phyloP scores from a whole-genome alignment of 1,140 invertebrate genomes.

The Rhizoglyphus robini region DNA sequence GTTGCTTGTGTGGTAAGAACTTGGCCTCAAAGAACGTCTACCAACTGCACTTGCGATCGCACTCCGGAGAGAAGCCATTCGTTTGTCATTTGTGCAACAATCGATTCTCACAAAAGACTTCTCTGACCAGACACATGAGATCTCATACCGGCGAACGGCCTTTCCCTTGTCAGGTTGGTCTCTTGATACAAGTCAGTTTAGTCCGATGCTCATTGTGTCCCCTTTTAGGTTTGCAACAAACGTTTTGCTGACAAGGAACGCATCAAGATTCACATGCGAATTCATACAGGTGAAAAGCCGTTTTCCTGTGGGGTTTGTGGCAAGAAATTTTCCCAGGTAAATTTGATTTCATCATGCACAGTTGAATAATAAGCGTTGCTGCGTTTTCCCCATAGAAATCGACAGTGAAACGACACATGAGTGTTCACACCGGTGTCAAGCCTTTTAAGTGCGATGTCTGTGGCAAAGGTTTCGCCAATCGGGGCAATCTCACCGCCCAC shows the following conservation, averaged over 20 bases:
- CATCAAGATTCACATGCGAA: constrained; percentile 51
- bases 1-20: constrained; percentile 27
- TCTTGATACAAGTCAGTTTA: background rate
- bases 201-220: background rate
- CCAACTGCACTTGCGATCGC: constrained; percentile 43
- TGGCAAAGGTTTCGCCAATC: constrained; percentile 85
- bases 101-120: constrained; percentile 53
- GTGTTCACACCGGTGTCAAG: constrained; percentile 88
- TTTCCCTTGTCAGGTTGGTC: constrained; percentile 26
- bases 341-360: background rate
- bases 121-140: constrained; percentile 52
- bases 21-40: constrained; percentile 29
- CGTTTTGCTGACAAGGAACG: constrained; percentile 29
- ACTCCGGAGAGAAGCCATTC: constrained; percentile 57
- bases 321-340: constrained; percentile 41
- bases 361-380: background rate
- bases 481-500: constrained; percentile 93
- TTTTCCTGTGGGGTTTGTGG: constrained; percentile 43
- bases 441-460: constrained; percentile 80
- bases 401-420: constrained; percentile 83
- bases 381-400: constrained; percentile 47
- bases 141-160: constrained; percentile 46
- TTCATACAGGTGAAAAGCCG: constrained; percentile 59
- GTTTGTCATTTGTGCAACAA: constrained; percentile 90
- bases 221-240: constrained; percentile 24